Evolutionary conservation across 2,113 vertebrate species (phyloP).

Genomic region (Bubo scandiacus): DNA sequence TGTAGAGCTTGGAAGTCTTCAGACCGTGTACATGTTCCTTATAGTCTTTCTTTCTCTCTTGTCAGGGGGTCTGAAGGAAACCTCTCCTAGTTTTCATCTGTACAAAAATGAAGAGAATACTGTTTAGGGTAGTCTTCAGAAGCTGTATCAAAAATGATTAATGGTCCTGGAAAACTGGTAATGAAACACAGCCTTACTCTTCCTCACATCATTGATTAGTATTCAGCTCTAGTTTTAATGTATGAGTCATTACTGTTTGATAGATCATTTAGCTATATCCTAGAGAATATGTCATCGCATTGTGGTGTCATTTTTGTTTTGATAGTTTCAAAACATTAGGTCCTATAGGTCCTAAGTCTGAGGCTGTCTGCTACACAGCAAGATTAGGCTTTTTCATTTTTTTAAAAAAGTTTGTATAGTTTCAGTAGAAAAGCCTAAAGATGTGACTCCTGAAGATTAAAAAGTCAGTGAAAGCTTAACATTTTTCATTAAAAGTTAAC

Average conservation of each 20-base stretch:
- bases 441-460: background rate
- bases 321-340: background rate
- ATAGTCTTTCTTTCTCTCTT: background rate
- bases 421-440: background rate
- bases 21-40: fast-evolving
- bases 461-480: background rate
- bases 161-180: background rate
- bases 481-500: background rate
- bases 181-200: background rate
- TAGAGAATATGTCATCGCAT: background rate
- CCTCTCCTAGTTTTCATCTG: background rate
- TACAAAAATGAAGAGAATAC: background rate
- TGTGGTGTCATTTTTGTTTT: background rate
- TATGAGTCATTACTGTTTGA: background rate
- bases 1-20: background rate
- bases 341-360: background rate
- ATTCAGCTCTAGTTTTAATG: background rate
- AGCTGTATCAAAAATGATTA: background rate
- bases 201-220: background rate
- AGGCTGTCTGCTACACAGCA: background rate
- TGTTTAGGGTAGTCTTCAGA: background rate
- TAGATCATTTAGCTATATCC: background rate
- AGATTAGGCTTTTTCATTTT: background rate
- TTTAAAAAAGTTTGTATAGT: background rate
- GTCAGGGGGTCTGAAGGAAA: background rate